These are phyloP conservation scores for Pasiphila rectangulata DNA, from an alignment of 2,888 invertebrate genomes.

Conservation along the genomic window DNA sequence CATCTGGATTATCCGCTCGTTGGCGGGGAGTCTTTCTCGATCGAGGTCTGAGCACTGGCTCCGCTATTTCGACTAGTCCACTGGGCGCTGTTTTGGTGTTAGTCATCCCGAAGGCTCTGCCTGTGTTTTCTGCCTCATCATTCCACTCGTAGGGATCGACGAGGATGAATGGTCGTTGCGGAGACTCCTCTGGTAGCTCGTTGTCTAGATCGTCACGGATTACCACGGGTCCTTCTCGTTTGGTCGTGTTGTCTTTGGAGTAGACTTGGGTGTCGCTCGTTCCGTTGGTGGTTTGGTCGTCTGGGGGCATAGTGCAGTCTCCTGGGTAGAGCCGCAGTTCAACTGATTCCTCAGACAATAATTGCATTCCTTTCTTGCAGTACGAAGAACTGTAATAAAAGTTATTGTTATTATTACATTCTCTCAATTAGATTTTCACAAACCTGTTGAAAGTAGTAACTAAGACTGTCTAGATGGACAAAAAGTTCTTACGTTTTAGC, in stretches of 20 bases:
- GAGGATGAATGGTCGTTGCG: slow-evolving; percentile 60
- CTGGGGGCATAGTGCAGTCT: slow-evolving; percentile 85
- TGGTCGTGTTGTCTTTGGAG: slow-evolving; percentile 52
- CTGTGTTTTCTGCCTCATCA: slow-evolving; percentile 71
- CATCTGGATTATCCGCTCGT: slow-evolving; percentile 70
- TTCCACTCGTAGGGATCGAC: slow-evolving; percentile 78
- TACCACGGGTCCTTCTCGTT: slow-evolving; percentile 40
- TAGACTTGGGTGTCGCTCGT: slow-evolving; percentile 44
- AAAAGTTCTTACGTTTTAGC: slow-evolving; percentile 84
- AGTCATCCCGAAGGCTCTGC: slow-evolving; percentile 83
- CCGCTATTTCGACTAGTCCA: slow-evolving; percentile 84
- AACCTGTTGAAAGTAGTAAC: no score
- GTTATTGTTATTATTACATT: no score
- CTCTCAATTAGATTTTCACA: no score
- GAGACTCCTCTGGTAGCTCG: slow-evolving; percentile 66
- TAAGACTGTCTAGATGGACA: no score
- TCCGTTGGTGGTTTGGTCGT: slow-evolving; percentile 42
- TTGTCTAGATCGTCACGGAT: slow-evolving; percentile 58
- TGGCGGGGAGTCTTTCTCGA: slow-evolving; percentile 79
- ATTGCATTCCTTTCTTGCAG: slow-evolving; percentile 87
- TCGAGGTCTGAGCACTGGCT: slow-evolving; percentile 85
- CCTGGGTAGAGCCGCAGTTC: slow-evolving; percentile 88
- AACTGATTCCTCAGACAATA: slow-evolving; percentile 87
- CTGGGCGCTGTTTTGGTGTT: slow-evolving; percentile 68
- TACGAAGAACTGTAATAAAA: slow-evolving; percentile 84